Evolutionary conservation across 2,888 invertebrate species (phyloP).

Genomic region (Dilophus febrilis): DNA sequence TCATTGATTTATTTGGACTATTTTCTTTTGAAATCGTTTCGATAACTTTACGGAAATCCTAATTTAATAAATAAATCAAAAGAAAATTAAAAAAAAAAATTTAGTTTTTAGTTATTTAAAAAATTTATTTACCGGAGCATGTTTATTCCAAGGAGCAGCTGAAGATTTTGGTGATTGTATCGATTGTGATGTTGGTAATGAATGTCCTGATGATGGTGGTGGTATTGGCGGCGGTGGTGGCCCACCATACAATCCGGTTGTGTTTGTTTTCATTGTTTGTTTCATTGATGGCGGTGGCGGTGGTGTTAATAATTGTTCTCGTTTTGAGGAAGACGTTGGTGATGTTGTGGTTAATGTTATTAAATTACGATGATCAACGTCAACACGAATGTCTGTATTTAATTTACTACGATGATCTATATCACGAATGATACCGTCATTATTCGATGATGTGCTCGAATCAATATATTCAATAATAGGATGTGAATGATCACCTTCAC

Average conservation of each 20-base stretch:
- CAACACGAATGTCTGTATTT: conserved; percentile 29
- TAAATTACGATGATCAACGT: conserved; percentile 69
- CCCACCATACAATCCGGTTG: no score
- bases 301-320: no score
- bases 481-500: conserved; percentile 35
- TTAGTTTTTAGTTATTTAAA: not conserved
- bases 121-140: no score
- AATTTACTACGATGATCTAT: conserved; percentile 37
- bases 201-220: no score
- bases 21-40: no score
- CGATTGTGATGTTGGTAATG: no score
- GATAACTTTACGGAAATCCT: conserved; percentile 1
- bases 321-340: conserved; percentile 21
- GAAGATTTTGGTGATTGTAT: no score
- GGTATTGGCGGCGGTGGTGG: conserved; percentile 9
- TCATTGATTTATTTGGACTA: no score
- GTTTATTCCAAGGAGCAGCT: no score
- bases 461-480: conserved; percentile 48
- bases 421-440: conserved; percentile 24
- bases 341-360: conserved; percentile 71
- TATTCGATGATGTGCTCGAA: conserved; percentile 10
- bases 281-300: no score
- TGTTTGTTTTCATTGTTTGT: no score
- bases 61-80: not conserved
- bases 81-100: not conserved